Conservation (phyloP, 2,113 vertebrate species). For the Poeciliopsis retropinna region DNA sequence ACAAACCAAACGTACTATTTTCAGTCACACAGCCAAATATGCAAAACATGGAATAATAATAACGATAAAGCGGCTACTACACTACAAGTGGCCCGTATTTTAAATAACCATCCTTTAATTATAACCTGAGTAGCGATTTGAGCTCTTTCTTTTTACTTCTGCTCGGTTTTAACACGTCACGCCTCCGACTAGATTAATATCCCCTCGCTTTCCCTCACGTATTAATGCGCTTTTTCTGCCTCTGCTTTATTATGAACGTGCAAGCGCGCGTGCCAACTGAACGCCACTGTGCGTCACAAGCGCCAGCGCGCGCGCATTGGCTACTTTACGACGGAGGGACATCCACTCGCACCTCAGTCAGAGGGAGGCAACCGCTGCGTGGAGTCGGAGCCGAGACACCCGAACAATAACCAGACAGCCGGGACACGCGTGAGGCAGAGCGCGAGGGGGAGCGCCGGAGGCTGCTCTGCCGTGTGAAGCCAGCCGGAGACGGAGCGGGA, state of each 20-base stretch:
- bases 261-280: neutral
- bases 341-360: neutral
- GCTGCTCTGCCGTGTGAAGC: neutral
- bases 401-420: conserved; percentile 18
- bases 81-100: neutral
- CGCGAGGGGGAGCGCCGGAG: conserved; percentile 5
- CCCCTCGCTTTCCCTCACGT: neutral
- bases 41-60: neutral
- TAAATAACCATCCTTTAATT: neutral
- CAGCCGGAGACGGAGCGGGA: neutral
- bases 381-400: conserved; percentile 39
- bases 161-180: neutral
- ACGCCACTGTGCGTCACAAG: conserved; percentile 26
- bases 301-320: conserved; percentile 43
- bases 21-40: neutral
- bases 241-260: neutral
- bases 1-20: neutral
- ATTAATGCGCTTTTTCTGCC: conserved; percentile 9
- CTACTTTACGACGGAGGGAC: neutral
- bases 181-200: neutral
- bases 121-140: too few relatives aligned
- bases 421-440: neutral
- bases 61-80: too few relatives aligned
- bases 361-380: conserved; percentile 16
- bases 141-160: neutral